Evolutionary conservation across 2,797 vertebrate species (phyloP), one percentile per base, ranked within the genome.

Genomic region (Thunnus albacares): DNA sequence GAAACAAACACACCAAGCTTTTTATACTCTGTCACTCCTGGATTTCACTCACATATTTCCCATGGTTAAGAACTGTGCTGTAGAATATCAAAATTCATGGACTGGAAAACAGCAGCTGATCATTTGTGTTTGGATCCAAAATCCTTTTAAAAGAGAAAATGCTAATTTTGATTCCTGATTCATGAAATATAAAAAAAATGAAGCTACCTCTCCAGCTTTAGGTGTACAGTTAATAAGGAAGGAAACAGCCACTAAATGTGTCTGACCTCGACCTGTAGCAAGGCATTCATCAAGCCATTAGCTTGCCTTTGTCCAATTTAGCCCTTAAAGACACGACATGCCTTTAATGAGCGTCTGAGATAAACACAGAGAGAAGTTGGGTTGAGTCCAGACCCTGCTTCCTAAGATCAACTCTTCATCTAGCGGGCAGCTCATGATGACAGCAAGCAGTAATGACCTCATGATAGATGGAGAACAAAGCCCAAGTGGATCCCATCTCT

Each of bases 391-490:
- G 77, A 55, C 64, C 52, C 55, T 20, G 74, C 76, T 84, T 68
- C 85, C 67, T 75, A 60, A 85, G 73, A 86, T 91, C 87, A 89
- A 81, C 63, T 79, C 79, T 67, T 92, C 79, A 84, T 92, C 83
- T 87, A 49, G 71, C 61, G 80, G 77, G 51, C 71, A 76, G 80
- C 79, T 85, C 82, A 84, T 77, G 89, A 85, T 92, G 93, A 93
- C 92, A 95, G 92, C 85, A 65, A 75, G 41, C 78, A 41, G 76
- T 89, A 91, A 92, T 83, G 81, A 81, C 72, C 78, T 77, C 55
- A 51, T 92, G 92, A 94, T 89, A 81, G 83, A 94, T 89, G 82
- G 82, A 83, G 87, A 87, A 92, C 81, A 92, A 92, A 89, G 82
- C 73, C 53, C 6, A 18, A 77, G 65, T 53, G 47, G 77, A 84